Conservation (phyloP, 2,113 vertebrate species). For the Pollachius pollachius region DNA sequence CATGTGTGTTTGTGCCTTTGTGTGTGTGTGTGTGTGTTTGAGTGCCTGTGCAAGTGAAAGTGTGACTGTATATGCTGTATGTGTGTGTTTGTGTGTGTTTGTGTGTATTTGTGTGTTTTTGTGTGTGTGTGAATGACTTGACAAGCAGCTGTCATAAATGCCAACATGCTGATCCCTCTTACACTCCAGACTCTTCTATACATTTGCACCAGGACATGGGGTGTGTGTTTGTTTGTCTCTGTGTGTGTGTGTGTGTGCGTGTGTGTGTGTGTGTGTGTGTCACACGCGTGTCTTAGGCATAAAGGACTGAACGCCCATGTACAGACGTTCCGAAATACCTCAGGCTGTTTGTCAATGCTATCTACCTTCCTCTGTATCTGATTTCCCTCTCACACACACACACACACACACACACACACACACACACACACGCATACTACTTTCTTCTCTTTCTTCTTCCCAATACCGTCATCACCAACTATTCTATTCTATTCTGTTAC, state of each 20-base stretch:
- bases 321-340: conserved; percentile 30
- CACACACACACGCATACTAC: too few species aligned
- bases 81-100: conserved; percentile 4
- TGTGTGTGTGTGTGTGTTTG: conserved; percentile 7
- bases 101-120: conserved; percentile 4
- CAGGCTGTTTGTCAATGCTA: neutral
- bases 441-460: too few species aligned
- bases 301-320: conserved; percentile 23
- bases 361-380: neutral
- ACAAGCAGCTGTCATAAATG: conserved; percentile 68
- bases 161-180: conserved; percentile 50
- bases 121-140: conserved; percentile 31
- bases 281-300: conserved; percentile 27
- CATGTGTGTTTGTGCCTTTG: neutral
- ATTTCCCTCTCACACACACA: neutral
- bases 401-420: too few species aligned
- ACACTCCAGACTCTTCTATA: conserved; percentile 33
- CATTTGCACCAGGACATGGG: conserved; percentile 2
- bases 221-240: neutral
- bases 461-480: neutral
- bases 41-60: neutral
- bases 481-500: neutral
- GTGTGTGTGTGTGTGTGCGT: conserved; percentile 16
- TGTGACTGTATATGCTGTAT: conserved; percentile 3
- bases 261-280: conserved; percentile 7